Evolutionary conservation across 2,113 vertebrate species (phyloP), one percentile per base, ranked within the genome.

Genomic region (Vulpes lagopus): DNA sequence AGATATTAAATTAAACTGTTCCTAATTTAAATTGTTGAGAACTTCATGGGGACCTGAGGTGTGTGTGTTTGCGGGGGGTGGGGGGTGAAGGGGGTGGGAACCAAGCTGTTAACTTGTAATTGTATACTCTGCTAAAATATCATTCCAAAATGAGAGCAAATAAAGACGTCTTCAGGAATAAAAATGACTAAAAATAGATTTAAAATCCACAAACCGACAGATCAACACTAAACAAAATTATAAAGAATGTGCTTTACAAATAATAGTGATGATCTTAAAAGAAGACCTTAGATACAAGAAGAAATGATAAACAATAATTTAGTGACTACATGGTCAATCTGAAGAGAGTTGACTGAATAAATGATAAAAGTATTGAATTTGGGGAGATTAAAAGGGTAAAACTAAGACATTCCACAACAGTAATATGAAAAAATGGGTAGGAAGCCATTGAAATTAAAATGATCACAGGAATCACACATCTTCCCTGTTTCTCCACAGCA

Each of bases 1-100:
- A 20, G n/a, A 57, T 87, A 81, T n/a, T 62, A 78, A 84, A 49
- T 84, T 49, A 86, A 91, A 86, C n/a, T 69, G 9, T 79, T 92
- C 7, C 64, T 79, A 51, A 64, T 30, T 78, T 78, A 78, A 78
- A 17, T 25, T 79, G 38, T 86, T 79, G 82, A 53, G 38, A 30
- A 91, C 71, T 71, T 79, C 38, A 86, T 86, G 23, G 16, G 43
- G 43, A 78, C 74, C 15, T 78, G 65, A 69, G 5, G 19, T 2
- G 43, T 43, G 43, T 43, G 43, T 7, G 43, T 43, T 43, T 43
- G 43, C 43, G 43, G 43, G 43, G 43, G 43, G 43, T 5, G 43
- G 43, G 43, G 43, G 43, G 6, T 43, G 6, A 19, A 16, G 32
- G 65, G 17, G 65, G 17, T 43, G 17, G 17, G 17, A n/a, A 69